phyloP scores from a whole-genome alignment of 2,113 vertebrate genomes.

The Callionymus lyra region DNA sequence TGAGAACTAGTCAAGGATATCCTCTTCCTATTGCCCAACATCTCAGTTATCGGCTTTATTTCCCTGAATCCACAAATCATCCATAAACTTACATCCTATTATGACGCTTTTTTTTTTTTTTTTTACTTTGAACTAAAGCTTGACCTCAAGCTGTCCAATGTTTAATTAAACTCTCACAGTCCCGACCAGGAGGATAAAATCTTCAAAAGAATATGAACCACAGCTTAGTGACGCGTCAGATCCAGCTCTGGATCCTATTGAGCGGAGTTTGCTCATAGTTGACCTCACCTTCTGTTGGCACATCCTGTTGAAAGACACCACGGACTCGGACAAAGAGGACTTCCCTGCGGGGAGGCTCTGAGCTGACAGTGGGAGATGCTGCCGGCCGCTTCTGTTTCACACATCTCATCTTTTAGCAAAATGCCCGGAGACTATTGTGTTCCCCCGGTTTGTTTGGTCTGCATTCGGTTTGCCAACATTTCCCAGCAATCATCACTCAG shows the following conservation, averaged over 20 bases:
- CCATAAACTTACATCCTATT: not conserved
- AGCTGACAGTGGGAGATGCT: constrained; percentile 45
- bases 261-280: constrained; percentile 59
- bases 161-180: constrained; percentile 60
- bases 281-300: constrained; percentile 67
- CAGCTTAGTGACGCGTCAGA: constrained; percentile 58
- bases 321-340: constrained; percentile 51
- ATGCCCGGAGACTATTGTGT: too few species aligned
- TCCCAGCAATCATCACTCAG: not conserved
- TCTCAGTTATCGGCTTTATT: not conserved
- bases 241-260: constrained; percentile 52
- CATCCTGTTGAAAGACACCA: constrained; percentile 45
- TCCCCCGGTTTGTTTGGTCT: not conserved
- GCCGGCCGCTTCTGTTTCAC: constrained; percentile 28
- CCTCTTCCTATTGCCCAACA: not conserved
- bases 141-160: constrained; percentile 44
- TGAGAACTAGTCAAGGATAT: not conserved
- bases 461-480: too few species aligned
- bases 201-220: constrained; percentile 53
- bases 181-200: constrained; percentile 30
- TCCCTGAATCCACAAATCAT: not conserved
- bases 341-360: constrained; percentile 44
- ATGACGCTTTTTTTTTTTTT: constrained; percentile 1
- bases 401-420: constrained; percentile 33
- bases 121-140: constrained; percentile 8